Evolutionary conservation across 2,888 invertebrate species (phyloP), one percentile per base, ranked within the genome.

Genomic region (Clivina fossor): DNA sequence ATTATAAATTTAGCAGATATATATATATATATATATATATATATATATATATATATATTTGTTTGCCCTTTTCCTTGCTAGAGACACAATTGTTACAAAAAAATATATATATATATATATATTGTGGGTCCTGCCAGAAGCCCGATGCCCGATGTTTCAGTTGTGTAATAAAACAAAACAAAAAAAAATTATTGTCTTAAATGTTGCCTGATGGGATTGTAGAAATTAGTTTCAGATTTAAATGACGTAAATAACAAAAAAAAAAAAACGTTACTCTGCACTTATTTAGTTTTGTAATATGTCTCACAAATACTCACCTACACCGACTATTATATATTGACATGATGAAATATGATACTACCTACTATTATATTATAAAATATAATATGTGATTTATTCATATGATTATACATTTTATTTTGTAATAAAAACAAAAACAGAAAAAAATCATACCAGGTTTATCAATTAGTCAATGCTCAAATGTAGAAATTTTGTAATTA

Each of bases 401-500:
- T 22, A n/a, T n/a, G n/a, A n/a, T n/a, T n/a, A n/a, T 50, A 28
- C 15, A 40, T 19, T 50, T n/a, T 41, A 9, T 40, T 38, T 18
- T 38, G 38, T n/a, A 40, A 40, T 40, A 40, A 16, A 40, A 13
- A 40, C 26, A 26, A 26, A 5, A 26, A 16, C 19, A 15, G 16
- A 33, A 33, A 4, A 22, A 32, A 28, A 46, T 46, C 30, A 19
- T 24, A 9, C n/a, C 48, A 48, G 22, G 32, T 13, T 41, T 43
- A 51, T 41, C 41, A 50, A 22, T 41, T 41, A 51, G 51, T 51
- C 51, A 41, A 51, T 41, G 51, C 51, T 51, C 51, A 51, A 40
- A 51, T 32, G 32, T 41, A 51, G 30, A 41, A 20, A 32, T 51
- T 51, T 41, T 41, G 13, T 32, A 51, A 41, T 16, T 22, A 30